Evolutionary conservation across 2,888 invertebrate genomes (phyloP), one percentile per base, ranked within the genome.

Genomic region (Noctua janthina): DNA sequence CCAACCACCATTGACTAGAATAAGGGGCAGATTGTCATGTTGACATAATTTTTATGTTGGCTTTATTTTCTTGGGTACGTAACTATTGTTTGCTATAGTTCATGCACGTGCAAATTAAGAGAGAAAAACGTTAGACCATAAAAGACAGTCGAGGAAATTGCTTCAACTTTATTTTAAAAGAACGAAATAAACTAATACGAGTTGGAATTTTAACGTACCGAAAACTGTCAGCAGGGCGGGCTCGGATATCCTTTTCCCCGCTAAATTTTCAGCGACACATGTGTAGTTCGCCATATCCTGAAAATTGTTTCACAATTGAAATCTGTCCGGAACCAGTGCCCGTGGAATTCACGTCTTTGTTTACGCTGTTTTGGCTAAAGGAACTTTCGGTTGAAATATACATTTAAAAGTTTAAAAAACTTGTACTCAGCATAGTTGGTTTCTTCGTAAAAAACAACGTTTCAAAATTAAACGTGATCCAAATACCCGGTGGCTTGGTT

Each of bases 221-320:
- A 98, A 99, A 90, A 99, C 99, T 78, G 98, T 98, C 90, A 99
- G 98, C 83, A 98, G 97, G 4, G 99, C 99, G 0, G 99, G 98
- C 84, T 99, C 98, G 88, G 99, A 99, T 92, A 98, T 97, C 86
- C 99, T 97, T 92, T 98, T 98, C 49, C 98, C 99, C 23, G 99
- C 99, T 90, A 99, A 98, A 96, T 99, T 99, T 95, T 99, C 98
- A 10, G 99, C 99, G 68, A 99, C 99, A 95, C 99, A 99, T 76
- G 99, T 99, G 96, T 99, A 99, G 97, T 99, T 99, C 88, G 99
- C 99, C 96, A 98, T 98, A 96, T 99, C 99, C 96, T 98, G 97
- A 72, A 92, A 91, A 90, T 90, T 85, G 86, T 85, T 86, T 86
- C 75, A 77, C 87, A 88, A 88, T 89, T 86, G 82, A 85, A 86